phyloP scores from a whole-genome alignment of 1,140 invertebrate species.

The Belonocnema kinseyi region DNA sequence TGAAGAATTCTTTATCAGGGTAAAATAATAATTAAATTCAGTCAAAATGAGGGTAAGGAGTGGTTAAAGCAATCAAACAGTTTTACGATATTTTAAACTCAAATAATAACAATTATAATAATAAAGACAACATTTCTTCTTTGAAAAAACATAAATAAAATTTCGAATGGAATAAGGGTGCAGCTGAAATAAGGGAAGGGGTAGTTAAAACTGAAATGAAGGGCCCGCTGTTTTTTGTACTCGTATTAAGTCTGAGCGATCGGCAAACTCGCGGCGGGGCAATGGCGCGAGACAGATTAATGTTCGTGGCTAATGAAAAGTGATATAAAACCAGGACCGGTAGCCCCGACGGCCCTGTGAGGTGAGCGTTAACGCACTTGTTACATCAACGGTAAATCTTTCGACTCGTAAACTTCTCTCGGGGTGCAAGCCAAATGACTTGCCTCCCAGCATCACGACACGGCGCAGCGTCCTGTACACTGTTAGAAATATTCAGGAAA shows the following conservation, averaged over 20 bases:
- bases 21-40: no score
- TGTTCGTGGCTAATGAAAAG: constrained; percentile 43
- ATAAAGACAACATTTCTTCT: no score
- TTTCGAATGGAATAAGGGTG: no score
- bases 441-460: constrained; percentile 29
- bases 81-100: no score
- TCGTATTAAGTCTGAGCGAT: constrained; percentile 1
- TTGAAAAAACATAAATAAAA: no score
- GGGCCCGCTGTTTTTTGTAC: background rate
- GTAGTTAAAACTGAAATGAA: no score
- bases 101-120: no score
- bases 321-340: constrained; percentile 37
- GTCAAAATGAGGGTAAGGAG: no score
- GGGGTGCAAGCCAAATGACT: constrained; percentile 23
- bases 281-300: constrained; percentile 39
- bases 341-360: constrained; percentile 24
- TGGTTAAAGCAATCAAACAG: no score
- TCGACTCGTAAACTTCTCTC: constrained; percentile 44
- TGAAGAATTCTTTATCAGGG: no score
- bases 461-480: background rate
- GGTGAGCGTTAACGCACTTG: constrained; percentile 42
- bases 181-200: background rate
- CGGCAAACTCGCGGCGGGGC: background rate
- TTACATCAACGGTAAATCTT: constrained; percentile 47
- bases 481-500: no score